A percentile compares a stretch with the other conserved stretches of the same genome.
phyloP scores from a whole-genome alignment of 35 echinoderm and acorn worm species.

The Ptychodera flava region DNA sequence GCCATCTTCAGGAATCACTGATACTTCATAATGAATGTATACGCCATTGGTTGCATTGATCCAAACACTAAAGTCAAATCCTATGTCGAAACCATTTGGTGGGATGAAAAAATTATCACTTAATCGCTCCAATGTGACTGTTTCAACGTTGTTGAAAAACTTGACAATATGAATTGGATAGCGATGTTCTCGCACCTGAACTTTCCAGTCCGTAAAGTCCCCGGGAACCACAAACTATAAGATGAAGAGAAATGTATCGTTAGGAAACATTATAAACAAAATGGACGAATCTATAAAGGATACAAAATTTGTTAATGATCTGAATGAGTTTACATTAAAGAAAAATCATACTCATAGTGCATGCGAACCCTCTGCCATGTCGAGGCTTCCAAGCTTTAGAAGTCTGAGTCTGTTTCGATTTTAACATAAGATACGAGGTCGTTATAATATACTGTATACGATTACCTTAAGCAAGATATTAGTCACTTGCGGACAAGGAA shows the following conservation, averaged over 20 bases:
- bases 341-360: too few species aligned
- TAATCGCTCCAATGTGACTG: background rate
- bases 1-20: background rate
- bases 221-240: background rate
- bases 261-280: too few species aligned
- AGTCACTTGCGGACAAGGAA: background rate
- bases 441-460: background rate
- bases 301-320: too few species aligned
- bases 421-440: too few species aligned
- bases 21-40: background rate
- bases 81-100: background rate
- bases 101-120: background rate
- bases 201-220: background rate
- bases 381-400: too few species aligned
- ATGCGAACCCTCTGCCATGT: too few species aligned
- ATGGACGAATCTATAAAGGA: too few species aligned
- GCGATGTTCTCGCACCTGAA: background rate
- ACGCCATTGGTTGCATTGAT: background rate
- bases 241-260: too few species aligned
- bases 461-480: background rate
- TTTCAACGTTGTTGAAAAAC: background rate
- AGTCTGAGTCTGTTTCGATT: too few species aligned
- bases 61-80: background rate
- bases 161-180: background rate
- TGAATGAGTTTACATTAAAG: too few species aligned